Percentiles rank a stretch among this genome's conserved stretches.
Evolutionary conservation across 2,797 vertebrate species (phyloP).

Genomic region (Saxicola maurus): DNA sequence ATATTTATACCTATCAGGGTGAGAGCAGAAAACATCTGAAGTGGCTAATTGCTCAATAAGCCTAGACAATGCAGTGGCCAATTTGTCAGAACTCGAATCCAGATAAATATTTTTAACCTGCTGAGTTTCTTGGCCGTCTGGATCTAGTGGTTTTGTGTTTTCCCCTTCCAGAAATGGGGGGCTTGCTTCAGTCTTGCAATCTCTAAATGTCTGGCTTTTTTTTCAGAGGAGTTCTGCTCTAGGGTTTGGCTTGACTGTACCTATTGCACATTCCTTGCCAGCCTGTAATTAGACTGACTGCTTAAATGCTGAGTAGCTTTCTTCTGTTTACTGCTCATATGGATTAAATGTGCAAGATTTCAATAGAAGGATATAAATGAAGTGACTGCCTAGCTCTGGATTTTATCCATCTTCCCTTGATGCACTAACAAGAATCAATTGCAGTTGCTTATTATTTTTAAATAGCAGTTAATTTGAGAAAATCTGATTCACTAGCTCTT

Average conservation of each 20-base stretch:
- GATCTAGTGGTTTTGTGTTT: background rate
- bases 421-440: slow-evolving; percentile 28
- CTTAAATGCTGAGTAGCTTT: slow-evolving; percentile 26
- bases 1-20: accelerated
- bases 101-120: background rate
- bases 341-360: slow-evolving; percentile 25
- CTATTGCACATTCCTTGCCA: background rate
- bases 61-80: background rate
- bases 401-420: slow-evolving; percentile 25
- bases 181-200: background rate
- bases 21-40: background rate
- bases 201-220: background rate
- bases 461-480: slow-evolving; percentile 54
- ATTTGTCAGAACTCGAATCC: accelerated
- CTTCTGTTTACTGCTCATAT: slow-evolving; percentile 18
- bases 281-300: background rate
- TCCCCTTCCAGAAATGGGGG: background rate
- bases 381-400: slow-evolving; percentile 20
- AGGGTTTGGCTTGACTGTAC: background rate
- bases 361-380: slow-evolving; percentile 6
- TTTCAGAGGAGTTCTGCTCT: background rate
- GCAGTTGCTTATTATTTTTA: slow-evolving; percentile 53
- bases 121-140: background rate
- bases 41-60: background rate
- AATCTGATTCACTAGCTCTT: slow-evolving; percentile 47